phyloP scores from a whole-genome alignment of 2,888 invertebrate genomes.

The Ellobium chinense region DNA sequence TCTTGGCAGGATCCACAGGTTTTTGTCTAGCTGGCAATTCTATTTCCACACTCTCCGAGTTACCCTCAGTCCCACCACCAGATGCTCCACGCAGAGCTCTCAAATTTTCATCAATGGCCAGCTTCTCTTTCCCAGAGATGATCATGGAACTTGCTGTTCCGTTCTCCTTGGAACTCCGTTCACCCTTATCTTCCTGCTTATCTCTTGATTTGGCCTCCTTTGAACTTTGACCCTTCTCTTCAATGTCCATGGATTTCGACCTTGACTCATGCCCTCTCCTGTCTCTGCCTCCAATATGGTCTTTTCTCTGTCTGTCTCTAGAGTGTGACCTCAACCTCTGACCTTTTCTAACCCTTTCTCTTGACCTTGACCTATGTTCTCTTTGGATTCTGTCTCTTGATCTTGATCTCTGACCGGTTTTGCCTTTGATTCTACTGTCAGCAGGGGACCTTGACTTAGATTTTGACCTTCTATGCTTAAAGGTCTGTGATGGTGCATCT shows the following conservation, averaged over 20 bases:
- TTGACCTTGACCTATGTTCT: constrained; percentile 34
- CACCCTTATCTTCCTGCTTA: not conserved
- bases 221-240: constrained; percentile 31
- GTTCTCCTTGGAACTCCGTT: not conserved
- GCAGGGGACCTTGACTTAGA: constrained; percentile 32
- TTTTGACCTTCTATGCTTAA: constrained; percentile 34
- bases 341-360: constrained; percentile 10
- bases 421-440: no score
- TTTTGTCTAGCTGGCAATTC: not conserved
- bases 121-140: no score
- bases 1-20: constrained; percentile 37
- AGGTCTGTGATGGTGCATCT: not conserved
- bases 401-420: constrained; percentile 38
- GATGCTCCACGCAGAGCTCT: not conserved
- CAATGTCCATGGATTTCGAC: constrained; percentile 13
- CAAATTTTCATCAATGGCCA: no score
- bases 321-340: constrained; percentile 46
- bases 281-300: constrained; percentile 11
- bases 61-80: not conserved
- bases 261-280: not conserved
- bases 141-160: no score
- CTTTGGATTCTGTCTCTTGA: constrained; percentile 30
- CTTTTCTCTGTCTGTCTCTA: constrained; percentile 24
- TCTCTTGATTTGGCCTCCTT: constrained; percentile 29
- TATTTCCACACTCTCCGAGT: not conserved